These are phyloP conservation scores for Barbus barbus DNA, from an alignment of 2,113 vertebrate species.

Conservation along the genomic window DNA sequence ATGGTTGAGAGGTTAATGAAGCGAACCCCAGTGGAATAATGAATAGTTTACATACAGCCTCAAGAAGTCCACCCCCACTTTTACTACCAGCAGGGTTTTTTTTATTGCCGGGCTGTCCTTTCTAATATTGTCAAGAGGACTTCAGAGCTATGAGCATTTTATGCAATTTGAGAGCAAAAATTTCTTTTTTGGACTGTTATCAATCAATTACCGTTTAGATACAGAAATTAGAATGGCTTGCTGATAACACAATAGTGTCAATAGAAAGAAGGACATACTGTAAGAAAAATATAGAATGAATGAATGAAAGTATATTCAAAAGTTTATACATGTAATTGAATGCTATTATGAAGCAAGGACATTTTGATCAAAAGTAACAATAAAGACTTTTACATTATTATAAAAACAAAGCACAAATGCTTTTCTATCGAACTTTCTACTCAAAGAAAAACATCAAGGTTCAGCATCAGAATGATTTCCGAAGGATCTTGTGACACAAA, in stretches of 20 bases:
- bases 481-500: neutral
- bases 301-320: neutral
- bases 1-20: constrained; percentile 92
- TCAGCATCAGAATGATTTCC: too few species aligned
- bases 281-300: neutral
- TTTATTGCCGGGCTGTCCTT: constrained; percentile 67
- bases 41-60: constrained; percentile 87
- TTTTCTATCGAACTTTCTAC: neutral
- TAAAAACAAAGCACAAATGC: neutral
- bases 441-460: too few species aligned
- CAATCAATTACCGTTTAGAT: constrained; percentile 21
- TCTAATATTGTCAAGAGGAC: constrained; percentile 77
- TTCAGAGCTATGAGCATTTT: constrained; percentile 75
- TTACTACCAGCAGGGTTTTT: constrained; percentile 79
- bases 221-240: neutral
- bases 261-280: neutral
- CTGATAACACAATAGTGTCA: neutral
- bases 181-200: constrained; percentile 24
- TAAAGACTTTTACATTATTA: neutral
- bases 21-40: constrained; percentile 83
- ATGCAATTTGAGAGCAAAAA: constrained; percentile 50
- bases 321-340: too few species aligned
- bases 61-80: constrained; percentile 84
- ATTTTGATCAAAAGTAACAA: too few species aligned
- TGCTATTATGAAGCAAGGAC: too few species aligned